Base-by-base conservation (phyloP, 37 sponge, comb jelly and placozoan species). In the Hormiphora californensis region DNA sequence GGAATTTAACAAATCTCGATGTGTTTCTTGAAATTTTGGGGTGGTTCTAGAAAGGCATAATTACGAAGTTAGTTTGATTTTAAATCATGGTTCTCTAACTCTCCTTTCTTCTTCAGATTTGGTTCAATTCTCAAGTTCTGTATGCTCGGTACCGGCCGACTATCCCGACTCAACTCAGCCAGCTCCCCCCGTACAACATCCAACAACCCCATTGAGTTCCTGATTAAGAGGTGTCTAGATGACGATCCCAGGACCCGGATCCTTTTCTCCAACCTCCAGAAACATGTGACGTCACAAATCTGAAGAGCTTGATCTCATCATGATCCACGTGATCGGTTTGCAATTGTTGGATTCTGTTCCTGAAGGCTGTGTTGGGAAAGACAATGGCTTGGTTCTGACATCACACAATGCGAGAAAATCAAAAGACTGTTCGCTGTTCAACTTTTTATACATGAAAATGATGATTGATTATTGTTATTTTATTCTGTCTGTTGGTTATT, bases 261-360 rank as follows among this genome's bases (percentile, higher is more conserved):
- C 43, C 46, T 73, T 21, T 73, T 32, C 25, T 43, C 46, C 81
- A 73, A 73, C 81, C 81, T 73, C 44, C 81, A 73, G 81, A 73
- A 73, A 73, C 81, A 73, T 30, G 43, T 73, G 23, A 33, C 40
- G 27, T 46, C 40, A 19, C 43, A 73, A 23, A 40, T 73, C 39
- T 73, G 81, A 73, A 40, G 68, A 57, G n/a, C n/a, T n/a, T n/a
- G n/a, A n/a, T n/a, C n/a, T n/a, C n/a, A n/a, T n/a, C n/a, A n/a
- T n/a, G n/a, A n/a, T n/a, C n/a, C n/a, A n/a, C n/a, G n/a, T n/a
- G n/a, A n/a, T n/a, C n/a, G n/a, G n/a, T n/a, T n/a, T n/a, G n/a
- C n/a, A n/a, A n/a, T n/a, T n/a, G n/a, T n/a, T n/a, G n/a, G n/a
- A n/a, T n/a, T n/a, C n/a, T n/a, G n/a, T n/a, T n/a, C n/a, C n/a